These are phyloP conservation scores for Myiotriccus ornatus DNA, from an alignment of 2,797 vertebrate species.

Conservation along the genomic window DNA sequence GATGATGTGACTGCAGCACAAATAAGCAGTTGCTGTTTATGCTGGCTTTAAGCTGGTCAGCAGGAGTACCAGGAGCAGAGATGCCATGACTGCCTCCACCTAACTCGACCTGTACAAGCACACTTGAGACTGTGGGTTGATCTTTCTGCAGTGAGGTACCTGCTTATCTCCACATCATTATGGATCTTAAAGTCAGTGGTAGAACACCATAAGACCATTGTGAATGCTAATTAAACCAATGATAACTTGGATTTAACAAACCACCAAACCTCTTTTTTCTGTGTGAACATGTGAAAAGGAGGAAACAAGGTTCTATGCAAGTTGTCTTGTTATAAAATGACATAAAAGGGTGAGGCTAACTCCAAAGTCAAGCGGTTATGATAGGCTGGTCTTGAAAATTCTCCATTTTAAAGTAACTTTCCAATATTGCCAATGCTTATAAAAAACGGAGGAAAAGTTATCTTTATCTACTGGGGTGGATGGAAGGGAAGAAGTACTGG, in stretches of 20 bases:
- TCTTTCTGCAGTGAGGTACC: not conserved
- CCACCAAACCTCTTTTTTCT: not conserved
- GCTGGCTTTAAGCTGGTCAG: not conserved
- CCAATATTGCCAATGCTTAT: not conserved
- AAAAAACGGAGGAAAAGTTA: not conserved
- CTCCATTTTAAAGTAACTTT: not conserved
- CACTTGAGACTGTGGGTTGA: not conserved
- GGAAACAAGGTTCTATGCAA: not conserved
- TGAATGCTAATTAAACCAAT: not conserved
- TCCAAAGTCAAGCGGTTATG: not conserved
- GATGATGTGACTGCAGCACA: not conserved
- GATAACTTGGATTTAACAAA: not conserved
- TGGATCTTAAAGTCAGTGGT: not conserved
- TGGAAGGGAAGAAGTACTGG: not conserved
- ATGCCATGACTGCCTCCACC: not conserved
- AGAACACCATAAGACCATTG: not conserved
- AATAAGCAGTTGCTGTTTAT: not conserved
- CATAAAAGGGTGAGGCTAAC: not conserved
- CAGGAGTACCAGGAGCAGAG: not conserved
- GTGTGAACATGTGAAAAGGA: not conserved
- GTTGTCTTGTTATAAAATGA: not conserved
- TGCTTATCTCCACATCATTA: not conserved
- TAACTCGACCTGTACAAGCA: not conserved
- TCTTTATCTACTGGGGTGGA: not conserved
- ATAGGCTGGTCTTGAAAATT: not conserved